phyloP scores from a whole-genome alignment of 2,113 vertebrate species.

The Hippolais icterina region DNA sequence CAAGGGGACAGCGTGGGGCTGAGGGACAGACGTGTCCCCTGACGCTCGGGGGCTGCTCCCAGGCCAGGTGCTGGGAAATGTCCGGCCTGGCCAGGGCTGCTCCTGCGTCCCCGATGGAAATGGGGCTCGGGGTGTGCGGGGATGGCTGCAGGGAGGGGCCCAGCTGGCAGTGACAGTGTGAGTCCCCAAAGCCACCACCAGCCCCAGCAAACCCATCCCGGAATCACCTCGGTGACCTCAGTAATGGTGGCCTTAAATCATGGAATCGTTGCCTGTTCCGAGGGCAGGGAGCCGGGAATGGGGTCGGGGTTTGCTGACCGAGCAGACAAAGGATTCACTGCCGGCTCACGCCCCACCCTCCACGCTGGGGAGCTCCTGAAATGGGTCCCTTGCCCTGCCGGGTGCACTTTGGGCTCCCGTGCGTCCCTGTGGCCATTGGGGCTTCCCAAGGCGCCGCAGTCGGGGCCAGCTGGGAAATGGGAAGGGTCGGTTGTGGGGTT shows the following conservation, averaged over 20 bases:
- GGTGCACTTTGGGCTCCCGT: accelerated
- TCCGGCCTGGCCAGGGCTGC: neutral
- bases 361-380: accelerated
- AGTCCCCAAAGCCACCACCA: neutral
- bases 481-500: neutral
- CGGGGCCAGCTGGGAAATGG: neutral
- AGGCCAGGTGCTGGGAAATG: neutral
- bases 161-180: accelerated
- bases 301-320: neutral
- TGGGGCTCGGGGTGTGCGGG: neutral
- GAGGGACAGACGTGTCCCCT: accelerated
- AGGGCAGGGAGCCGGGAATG: neutral
- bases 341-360: neutral
- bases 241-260: neutral
- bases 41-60: neutral
- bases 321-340: neutral
- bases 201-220: neutral
- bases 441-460: accelerated
- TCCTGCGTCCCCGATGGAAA: accelerated
- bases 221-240: neutral
- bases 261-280: neutral
- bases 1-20: accelerated
- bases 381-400: neutral
- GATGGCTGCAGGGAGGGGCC: accelerated
- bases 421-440: too few relatives aligned